Percentiles rank a stretch among this genome's conserved stretches.
Evolutionary conservation across 2,888 invertebrate species (phyloP).

Genomic region (Lepeophtheirus nordmannii): DNA sequence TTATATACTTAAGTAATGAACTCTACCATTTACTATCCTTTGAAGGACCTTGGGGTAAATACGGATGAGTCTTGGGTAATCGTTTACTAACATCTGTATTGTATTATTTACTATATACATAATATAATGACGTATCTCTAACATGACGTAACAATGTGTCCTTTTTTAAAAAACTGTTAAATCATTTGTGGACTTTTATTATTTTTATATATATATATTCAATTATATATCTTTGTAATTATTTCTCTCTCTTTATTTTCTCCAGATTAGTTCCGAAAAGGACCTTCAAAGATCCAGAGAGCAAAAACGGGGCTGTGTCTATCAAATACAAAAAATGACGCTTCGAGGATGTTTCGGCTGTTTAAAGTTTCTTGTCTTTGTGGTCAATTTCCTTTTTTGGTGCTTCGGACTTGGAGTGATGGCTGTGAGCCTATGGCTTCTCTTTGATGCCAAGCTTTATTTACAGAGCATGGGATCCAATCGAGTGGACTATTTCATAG

Average conservation of each 20-base stretch:
- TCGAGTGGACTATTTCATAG: constrained; percentile 47
- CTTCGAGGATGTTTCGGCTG: constrained; percentile 52
- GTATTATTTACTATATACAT: background rate
- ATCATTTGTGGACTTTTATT: background rate
- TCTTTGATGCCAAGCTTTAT: constrained; percentile 19
- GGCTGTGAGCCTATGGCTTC: constrained; percentile 16
- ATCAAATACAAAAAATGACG: constrained; percentile 41
- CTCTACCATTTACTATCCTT: background rate
- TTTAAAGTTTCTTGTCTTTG: constrained; percentile 53
- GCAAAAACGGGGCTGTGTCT: background rate
- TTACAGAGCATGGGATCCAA: constrained; percentile 29
- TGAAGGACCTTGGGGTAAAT: background rate
- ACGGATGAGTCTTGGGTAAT: constrained; percentile 6
- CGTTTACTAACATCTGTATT: no score
- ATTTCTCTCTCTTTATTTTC: background rate
- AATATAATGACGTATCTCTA: no score
- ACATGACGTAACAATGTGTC: background rate
- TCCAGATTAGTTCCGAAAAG: background rate
- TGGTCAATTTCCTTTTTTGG: constrained; percentile 56
- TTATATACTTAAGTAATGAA: no score
- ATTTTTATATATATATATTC: background rate
- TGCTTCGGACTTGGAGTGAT: constrained; percentile 14
- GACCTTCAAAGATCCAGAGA: background rate
- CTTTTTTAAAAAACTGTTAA: background rate
- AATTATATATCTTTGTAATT: background rate